These are phyloP conservation scores for Napeogenes sylphis DNA, from an alignment of 2,888 invertebrate species.

Conservation along the genomic window DNA sequence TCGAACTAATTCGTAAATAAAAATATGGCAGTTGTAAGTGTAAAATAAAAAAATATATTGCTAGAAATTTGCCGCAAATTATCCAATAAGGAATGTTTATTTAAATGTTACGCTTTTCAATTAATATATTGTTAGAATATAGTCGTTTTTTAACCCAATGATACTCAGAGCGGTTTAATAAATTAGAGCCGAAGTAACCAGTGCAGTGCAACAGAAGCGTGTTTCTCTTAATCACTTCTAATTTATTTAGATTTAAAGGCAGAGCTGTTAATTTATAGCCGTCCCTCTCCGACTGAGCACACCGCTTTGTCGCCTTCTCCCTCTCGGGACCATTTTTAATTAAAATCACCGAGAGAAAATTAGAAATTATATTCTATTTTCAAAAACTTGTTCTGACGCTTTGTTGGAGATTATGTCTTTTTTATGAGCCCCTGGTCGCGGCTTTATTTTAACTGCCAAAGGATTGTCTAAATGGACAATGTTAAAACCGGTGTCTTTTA, in stretches of 20 bases:
- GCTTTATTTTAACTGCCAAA: slow-evolving; percentile 69
- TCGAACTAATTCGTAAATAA: no score
- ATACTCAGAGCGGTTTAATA: slow-evolving; percentile 31
- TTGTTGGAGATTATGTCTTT: slow-evolving; percentile 75
- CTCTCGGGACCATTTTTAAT: slow-evolving; percentile 77
- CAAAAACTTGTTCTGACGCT: slow-evolving; percentile 76
- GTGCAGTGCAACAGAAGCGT: slow-evolving; percentile 67
- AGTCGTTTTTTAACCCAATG: slow-evolving; percentile 12
- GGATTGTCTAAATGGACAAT: slow-evolving; percentile 71
- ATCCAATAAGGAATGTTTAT: no score
- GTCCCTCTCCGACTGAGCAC: slow-evolving; percentile 61
- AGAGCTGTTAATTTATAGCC: slow-evolving; percentile 67
- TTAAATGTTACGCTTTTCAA: no score
- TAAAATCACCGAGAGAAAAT: slow-evolving; percentile 77
- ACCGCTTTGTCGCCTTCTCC: slow-evolving; percentile 52
- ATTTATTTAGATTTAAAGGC: slow-evolving; percentile 75
- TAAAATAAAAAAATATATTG: no score
- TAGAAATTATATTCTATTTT: slow-evolving; percentile 79
- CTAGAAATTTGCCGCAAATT: no score
- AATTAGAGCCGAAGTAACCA: slow-evolving; percentile 59
- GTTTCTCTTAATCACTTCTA: slow-evolving; percentile 76
- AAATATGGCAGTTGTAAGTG: no score
- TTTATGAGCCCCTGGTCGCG: slow-evolving; percentile 74
- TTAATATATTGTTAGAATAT: neutral
- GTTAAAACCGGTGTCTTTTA: slow-evolving; percentile 55